A percentile compares a stretch with the other conserved stretches of the same genome.
Conservation (phyloP, 2,113 vertebrate genomes). For the Zootoca vivipara region DNA sequence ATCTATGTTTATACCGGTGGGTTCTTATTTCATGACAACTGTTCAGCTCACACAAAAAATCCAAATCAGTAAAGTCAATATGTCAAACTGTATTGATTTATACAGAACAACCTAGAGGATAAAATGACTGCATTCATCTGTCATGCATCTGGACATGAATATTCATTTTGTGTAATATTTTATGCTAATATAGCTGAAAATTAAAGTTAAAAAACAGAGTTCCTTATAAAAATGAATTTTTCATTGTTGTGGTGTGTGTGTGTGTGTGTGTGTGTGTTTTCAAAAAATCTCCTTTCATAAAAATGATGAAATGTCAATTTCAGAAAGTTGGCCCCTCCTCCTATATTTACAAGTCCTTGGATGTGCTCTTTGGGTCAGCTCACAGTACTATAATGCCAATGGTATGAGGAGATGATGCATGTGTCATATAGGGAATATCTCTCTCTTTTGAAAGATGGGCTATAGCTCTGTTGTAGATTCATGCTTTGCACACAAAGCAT, state of each 20-base stretch:
- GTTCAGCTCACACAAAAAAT: conserved; percentile 43
- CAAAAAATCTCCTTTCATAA: neutral
- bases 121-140: conserved; percentile 65
- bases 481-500: no score
- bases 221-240: neutral
- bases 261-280: no score
- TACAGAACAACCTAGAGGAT: conserved; percentile 47
- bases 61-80: conserved; percentile 32
- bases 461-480: neutral
- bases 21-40: neutral
- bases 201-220: conserved; percentile 33
- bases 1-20: neutral
- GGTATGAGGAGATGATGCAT: neutral
- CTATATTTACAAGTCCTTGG: neutral
- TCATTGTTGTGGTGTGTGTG: no score
- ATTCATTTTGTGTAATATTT: conserved; percentile 50
- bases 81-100: conserved; percentile 46
- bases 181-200: conserved; percentile 31
- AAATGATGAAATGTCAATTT: neutral
- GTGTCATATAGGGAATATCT: neutral
- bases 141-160: conserved; percentile 46
- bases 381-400: neutral
- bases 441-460: neutral
- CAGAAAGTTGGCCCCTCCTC: neutral
- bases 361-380: neutral